A percentile compares a stretch with the other conserved stretches of the same genome.
These are phyloP conservation scores for Myanophis thanlyinensis DNA, from an alignment of 2,113 vertebrate species.

Conservation along the genomic window DNA sequence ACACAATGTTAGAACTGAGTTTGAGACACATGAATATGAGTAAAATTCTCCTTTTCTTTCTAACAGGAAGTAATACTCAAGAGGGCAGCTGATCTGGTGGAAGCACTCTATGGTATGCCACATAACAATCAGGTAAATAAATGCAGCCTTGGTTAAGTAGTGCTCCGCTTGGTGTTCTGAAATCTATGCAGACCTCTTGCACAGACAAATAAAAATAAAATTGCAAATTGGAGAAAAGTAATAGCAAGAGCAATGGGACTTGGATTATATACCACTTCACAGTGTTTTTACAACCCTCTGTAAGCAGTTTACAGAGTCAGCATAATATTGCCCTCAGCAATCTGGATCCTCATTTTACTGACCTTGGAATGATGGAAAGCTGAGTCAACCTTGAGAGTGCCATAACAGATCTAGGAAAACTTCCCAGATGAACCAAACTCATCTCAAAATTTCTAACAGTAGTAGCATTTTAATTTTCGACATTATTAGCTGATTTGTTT, in stretches of 20 bases:
- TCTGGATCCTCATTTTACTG: too few species aligned
- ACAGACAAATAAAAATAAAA: not conserved
- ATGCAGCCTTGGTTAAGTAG: slow-evolving; percentile 34
- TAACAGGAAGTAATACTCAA: slow-evolving; percentile 93
- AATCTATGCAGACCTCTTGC: not conserved
- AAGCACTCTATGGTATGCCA: slow-evolving; percentile 93
- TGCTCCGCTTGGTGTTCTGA: slow-evolving; percentile 17
- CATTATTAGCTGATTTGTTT: not conserved
- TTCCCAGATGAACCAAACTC: not conserved
- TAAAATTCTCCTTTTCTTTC: slow-evolving; percentile 34
- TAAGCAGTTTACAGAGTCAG: too few species aligned
- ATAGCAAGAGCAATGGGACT: not conserved
- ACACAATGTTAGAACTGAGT: slow-evolving; percentile 7
- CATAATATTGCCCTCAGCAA: too few species aligned
- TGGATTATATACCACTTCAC: too few species aligned
- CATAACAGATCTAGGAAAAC: not conserved
- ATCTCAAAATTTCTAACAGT: not conserved
- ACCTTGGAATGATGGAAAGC: too few species aligned
- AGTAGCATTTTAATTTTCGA: not conserved
- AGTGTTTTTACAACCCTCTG: too few species aligned
- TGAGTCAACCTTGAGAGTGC: not conserved
- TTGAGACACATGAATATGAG: slow-evolving; percentile 43
- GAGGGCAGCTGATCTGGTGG: slow-evolving; percentile 91
- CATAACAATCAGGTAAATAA: slow-evolving; percentile 95
- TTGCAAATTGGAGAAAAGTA: not conserved